A percentile compares a stretch with the other conserved stretches of the same genome.
Conservation (phyloP, 2,113 vertebrate species). For the Gorsachius goisagi region DNA sequence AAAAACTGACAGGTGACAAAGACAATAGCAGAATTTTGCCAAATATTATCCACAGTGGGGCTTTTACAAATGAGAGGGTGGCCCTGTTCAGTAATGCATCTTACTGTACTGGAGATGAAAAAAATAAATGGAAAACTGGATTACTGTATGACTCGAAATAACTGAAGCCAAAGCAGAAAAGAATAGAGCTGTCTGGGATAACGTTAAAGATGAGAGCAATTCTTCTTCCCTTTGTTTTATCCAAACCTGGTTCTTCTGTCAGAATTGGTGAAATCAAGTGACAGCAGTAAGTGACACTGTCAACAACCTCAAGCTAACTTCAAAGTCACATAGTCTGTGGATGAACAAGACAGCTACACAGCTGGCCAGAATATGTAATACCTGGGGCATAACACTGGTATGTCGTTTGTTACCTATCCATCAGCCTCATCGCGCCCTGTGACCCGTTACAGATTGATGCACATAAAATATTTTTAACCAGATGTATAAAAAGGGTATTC, state of each 20-base stretch:
- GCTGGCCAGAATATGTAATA: neutral
- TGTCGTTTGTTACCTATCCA: neutral
- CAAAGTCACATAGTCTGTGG: neutral
- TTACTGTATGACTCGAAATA: neutral
- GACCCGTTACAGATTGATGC: neutral
- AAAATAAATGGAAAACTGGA: neutral
- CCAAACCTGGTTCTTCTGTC: neutral
- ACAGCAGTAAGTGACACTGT: neutral
- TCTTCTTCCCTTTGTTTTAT: neutral
- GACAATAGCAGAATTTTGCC: neutral
- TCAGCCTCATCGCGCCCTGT: neutral
- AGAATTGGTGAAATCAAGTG: neutral
- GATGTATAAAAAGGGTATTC: neutral
- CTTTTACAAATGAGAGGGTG: neutral
- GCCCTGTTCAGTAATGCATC: neutral
- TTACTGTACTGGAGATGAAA: neutral
- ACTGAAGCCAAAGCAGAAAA: neutral
- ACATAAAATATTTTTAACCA: neutral
- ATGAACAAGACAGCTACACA: neutral
- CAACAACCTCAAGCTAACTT: neutral
- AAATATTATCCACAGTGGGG: neutral
- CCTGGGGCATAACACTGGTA: neutral
- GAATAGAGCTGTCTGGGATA: neutral
- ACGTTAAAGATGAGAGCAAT: neutral
- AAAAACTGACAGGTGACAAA: neutral